A percentile compares a stretch with the other conserved stretches of the same genome.
phyloP scores from a whole-genome alignment of 2,113 vertebrate species.

The Dunckerocampus dactyliophorus region DNA sequence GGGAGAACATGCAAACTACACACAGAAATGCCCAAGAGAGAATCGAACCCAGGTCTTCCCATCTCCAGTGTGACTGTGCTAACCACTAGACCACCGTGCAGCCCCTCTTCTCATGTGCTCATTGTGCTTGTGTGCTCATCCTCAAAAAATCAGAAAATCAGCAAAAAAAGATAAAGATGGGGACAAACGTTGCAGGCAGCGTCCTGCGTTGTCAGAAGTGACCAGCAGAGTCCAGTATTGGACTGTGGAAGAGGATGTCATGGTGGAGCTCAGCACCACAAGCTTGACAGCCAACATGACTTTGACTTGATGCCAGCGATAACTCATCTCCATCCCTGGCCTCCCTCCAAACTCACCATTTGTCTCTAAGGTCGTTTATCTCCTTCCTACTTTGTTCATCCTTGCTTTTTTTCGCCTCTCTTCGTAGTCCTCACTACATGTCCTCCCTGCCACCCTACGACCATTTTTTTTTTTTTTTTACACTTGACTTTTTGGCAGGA shows the following conservation, averaged over 20 bases:
- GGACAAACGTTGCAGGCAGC: too few relatives aligned
- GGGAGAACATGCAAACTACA: too few relatives aligned
- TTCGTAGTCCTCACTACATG: neutral
- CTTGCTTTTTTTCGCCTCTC: neutral
- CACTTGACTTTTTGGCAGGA: conserved; percentile 23
- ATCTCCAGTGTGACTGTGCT: too few relatives aligned
- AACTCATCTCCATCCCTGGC: neutral
- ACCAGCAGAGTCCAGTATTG: conserved; percentile 72
- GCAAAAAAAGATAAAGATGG: too few relatives aligned
- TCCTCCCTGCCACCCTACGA: neutral
- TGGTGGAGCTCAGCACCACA: neutral
- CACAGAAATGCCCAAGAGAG: too few relatives aligned
- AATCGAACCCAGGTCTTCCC: too few relatives aligned
- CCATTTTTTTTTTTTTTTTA: conserved; percentile 26
- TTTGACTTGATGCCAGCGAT: conserved; percentile 18
- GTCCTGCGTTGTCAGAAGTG: conserved; percentile 13
- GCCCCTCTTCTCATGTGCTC: too few relatives aligned
- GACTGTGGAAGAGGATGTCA: conserved; percentile 29
- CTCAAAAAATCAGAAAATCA: too few relatives aligned
- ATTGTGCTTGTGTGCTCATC: too few relatives aligned
- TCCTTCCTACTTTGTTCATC: neutral
- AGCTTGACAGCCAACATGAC: neutral
- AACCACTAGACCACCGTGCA: too few relatives aligned
- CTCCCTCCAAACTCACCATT: neutral
- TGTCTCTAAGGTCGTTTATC: neutral